phyloP scores from a whole-genome alignment of 2,888 invertebrate genomes.

The Limulus polyphemus region DNA sequence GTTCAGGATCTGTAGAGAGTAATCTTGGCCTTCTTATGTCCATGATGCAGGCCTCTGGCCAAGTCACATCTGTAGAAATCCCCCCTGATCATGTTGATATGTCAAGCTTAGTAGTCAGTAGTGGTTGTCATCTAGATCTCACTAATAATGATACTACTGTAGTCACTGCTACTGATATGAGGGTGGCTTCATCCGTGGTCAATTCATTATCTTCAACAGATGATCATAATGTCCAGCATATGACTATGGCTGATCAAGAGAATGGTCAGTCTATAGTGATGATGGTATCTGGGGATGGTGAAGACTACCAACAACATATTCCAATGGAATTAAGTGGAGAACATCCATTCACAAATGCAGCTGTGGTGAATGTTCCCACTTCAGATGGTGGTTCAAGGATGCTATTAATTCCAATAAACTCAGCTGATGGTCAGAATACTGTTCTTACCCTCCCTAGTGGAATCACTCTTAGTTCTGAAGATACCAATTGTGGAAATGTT shows the following conservation, averaged over 20 bases:
- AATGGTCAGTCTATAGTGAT: conserved; percentile 18
- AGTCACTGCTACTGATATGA: no score
- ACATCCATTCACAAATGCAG: conserved; percentile 16
- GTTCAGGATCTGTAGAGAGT: no score
- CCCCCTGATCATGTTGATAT: no score
- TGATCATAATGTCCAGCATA: no score
- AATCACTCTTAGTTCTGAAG: conserved; percentile 15
- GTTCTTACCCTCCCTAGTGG: conserved; percentile 19
- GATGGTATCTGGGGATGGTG: conserved; percentile 13
- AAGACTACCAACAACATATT: conserved; percentile 13
- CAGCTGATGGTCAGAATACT: conserved; percentile 17
- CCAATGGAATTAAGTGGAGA: conserved; percentile 16
- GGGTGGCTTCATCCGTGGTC: no score
- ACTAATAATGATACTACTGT: no score
- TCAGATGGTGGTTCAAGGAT: conserved; percentile 20
- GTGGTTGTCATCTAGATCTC: no score
- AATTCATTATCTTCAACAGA: no score
- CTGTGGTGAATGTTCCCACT: conserved; percentile 20
- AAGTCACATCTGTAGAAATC: no score
- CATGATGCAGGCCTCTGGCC: no score
- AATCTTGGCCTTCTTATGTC: no score
- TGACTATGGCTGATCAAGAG: conserved; percentile 11
- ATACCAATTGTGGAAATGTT: conserved; percentile 10
- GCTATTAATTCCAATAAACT: conserved; percentile 18
- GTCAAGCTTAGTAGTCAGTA: no score